Evolutionary conservation across 2,888 invertebrate species (phyloP).

Genomic region (Mimachlamys varia): DNA sequence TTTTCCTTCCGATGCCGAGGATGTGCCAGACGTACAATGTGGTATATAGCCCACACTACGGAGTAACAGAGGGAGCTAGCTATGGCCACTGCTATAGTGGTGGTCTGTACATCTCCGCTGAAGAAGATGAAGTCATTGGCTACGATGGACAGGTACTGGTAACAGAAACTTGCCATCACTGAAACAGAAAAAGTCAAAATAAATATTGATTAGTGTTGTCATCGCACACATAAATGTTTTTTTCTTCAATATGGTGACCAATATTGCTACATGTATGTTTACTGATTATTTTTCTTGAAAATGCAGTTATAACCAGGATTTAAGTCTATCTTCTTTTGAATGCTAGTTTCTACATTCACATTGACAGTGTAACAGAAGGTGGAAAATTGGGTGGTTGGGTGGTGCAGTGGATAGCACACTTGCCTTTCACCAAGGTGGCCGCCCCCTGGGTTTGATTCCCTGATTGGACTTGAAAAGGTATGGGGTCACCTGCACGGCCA

Average conservation of each 20-base stretch:
- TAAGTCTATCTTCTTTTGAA: not conserved
- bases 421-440: no score
- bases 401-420: no score
- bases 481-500: no score
- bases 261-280: no score
- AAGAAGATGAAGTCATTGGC: conserved; percentile 70
- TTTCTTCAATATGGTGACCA: not conserved
- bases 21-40: conserved; percentile 58
- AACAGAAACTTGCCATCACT: conserved; percentile 51
- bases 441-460: no score
- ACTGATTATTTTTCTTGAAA: not conserved
- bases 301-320: not conserved
- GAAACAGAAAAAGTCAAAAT: not conserved
- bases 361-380: no score
- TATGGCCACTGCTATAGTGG: conserved; percentile 72
- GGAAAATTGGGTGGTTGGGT: no score
- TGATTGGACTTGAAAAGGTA: no score
- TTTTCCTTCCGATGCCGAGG: conserved; percentile 49
- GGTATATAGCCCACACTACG: conserved; percentile 65
- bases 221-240: not conserved
- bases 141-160: conserved; percentile 63
- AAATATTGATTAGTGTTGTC: not conserved
- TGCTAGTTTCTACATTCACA: not conserved
- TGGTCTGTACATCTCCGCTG: conserved; percentile 71
- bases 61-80: conserved; percentile 71